Conservation (phyloP, 2,797 vertebrate genomes). For the Synanceia verrucosa region DNA sequence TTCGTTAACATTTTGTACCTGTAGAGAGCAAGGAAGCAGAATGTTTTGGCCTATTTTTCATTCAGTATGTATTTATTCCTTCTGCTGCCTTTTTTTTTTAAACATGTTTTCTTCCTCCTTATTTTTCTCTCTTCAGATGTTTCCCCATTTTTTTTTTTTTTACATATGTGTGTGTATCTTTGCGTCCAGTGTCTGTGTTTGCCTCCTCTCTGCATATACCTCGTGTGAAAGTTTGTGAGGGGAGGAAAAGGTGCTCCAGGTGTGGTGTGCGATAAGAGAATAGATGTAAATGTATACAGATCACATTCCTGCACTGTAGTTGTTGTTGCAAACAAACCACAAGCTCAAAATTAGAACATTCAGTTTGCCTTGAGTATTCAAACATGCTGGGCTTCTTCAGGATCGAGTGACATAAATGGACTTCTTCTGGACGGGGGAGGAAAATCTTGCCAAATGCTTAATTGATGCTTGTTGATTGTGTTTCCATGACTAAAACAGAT, state of each 20-base stretch:
- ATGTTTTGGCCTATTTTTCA: constrained; percentile 6
- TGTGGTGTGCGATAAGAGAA: constrained; percentile 57
- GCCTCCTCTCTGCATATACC: background rate
- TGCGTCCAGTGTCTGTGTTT: constrained; percentile 1
- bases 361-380: constrained; percentile 21
- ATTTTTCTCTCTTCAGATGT: constrained; percentile 20
- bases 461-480: constrained; percentile 33
- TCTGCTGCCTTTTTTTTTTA: background rate
- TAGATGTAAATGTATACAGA: constrained; percentile 67
- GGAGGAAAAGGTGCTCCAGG: constrained; percentile 35
- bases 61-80: constrained; percentile 13
- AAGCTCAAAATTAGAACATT: constrained; percentile 37
- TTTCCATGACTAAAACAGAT: constrained; percentile 20
- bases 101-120: background rate
- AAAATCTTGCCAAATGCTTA: constrained; percentile 17
- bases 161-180: background rate
- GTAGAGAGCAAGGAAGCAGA: background rate
- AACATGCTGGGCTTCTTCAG: constrained; percentile 26
- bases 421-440: background rate
- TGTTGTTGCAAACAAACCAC: constrained; percentile 38
- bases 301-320: constrained; percentile 49
- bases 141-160: constrained; percentile 8
- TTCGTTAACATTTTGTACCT: constrained; percentile 13
- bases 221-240: constrained; percentile 6
- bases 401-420: constrained; percentile 25